Percentiles rank a stretch among this genome's conserved stretches.
Evolutionary conservation across 2,113 vertebrate species (phyloP).

Genomic region (Damaliscus lunatus): DNA sequence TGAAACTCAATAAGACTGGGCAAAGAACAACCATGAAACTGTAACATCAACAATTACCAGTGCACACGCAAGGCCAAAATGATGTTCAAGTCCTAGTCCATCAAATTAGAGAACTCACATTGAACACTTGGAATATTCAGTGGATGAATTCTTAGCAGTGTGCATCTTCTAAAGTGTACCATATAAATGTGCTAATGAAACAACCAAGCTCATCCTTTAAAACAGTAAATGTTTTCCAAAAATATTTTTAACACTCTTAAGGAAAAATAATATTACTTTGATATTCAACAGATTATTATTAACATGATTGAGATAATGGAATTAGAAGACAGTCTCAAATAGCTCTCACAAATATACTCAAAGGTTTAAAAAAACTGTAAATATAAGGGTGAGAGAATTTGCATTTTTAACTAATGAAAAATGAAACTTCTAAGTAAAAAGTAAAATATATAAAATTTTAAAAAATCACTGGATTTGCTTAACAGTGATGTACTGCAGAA

Average conservation of each 20-base stretch:
- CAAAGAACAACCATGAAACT: neutral
- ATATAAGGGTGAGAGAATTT: neutral
- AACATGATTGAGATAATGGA: neutral
- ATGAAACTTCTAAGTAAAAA: neutral
- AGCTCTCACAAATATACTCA: neutral
- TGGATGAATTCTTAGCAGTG: neutral
- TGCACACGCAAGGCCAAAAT: neutral
- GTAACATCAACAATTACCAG: neutral
- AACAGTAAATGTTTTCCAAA: neutral
- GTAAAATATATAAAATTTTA: neutral
- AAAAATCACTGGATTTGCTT: neutral
- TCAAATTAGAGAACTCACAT: neutral
- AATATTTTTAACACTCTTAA: neutral
- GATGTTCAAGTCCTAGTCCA: neutral
- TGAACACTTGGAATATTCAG: neutral
- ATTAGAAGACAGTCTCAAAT: neutral
- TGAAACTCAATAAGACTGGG: neutral
- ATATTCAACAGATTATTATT: neutral
- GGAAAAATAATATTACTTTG: neutral
- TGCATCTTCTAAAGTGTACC: neutral
- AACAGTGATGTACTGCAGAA: neutral
- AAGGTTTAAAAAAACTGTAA: neutral
- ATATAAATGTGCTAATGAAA: neutral
- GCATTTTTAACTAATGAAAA: neutral
- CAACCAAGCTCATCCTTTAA: neutral